These are phyloP conservation scores for Scolopax bukidnonensis DNA, from an alignment of 2,797 vertebrate species.

Conservation along the genomic window DNA sequence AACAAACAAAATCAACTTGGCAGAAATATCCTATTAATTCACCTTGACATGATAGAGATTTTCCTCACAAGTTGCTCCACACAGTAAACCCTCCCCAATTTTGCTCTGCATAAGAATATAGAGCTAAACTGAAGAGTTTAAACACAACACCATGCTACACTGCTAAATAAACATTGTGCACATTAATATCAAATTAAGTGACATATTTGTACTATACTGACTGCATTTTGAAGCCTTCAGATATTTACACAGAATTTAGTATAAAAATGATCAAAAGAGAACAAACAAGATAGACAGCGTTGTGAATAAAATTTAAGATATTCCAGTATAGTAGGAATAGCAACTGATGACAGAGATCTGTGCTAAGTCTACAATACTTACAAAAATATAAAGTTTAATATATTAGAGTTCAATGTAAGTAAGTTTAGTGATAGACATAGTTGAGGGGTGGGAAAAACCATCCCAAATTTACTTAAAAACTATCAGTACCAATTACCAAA, in stretches of 20 bases:
- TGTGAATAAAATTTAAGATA: neutral
- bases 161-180: neutral
- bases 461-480: neutral
- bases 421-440: neutral
- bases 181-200: neutral
- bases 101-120: neutral
- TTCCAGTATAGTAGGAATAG: neutral
- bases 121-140: neutral
- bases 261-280: neutral
- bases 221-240: neutral
- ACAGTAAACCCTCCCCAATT: neutral
- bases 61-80: neutral
- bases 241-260: neutral
- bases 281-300: neutral
- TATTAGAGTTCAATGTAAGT: neutral
- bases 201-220: neutral
- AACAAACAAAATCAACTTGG: neutral
- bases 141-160: neutral
- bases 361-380: neutral
- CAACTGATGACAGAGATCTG: neutral
- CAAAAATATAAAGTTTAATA: neutral
- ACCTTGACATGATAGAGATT: neutral
- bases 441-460: neutral
- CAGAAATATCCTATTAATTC: neutral
- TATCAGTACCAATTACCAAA: neutral